Percentiles rank a stretch among this genome's conserved stretches.
These are phyloP conservation scores for Lipotes vexillifer DNA, from an alignment of 2,113 vertebrate genomes.

Conservation along the genomic window DNA sequence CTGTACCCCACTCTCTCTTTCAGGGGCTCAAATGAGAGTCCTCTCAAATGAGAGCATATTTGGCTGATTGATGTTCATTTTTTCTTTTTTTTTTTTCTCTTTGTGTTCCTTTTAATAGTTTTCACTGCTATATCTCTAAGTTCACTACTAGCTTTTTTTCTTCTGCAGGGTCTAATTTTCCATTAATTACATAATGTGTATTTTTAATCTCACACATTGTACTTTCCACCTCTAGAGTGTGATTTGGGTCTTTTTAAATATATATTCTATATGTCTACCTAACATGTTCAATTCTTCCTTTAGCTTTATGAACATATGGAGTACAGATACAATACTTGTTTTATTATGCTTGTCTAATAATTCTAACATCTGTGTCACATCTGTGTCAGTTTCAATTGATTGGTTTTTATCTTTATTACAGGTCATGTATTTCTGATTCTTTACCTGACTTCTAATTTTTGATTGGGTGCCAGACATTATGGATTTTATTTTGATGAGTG, in stretches of 20 bases:
- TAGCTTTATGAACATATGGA: neutral
- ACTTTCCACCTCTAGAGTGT: neutral
- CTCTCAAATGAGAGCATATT: neutral
- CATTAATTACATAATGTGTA: neutral
- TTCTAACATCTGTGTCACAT: conserved; percentile 33
- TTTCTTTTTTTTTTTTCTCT: neutral
- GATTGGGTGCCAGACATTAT: neutral
- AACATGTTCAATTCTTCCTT: neutral
- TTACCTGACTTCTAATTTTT: neutral
- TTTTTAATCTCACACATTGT: neutral
- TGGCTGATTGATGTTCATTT: neutral
- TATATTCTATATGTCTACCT: neutral
- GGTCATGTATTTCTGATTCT: neutral
- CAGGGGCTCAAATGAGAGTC: neutral
- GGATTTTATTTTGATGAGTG: neutral
- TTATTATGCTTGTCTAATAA: neutral
- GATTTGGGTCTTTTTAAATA: neutral
- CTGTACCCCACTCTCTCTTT: neutral
- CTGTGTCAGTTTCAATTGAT: neutral
- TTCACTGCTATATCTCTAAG: neutral
- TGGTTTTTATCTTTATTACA: neutral
- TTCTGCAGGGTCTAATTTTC: neutral
- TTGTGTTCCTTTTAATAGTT: neutral
- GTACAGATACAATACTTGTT: neutral
- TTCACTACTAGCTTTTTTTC: neutral